Conservation (phyloP, 2,113 vertebrate genomes). For the Prionailurus bengalensis region DNA sequence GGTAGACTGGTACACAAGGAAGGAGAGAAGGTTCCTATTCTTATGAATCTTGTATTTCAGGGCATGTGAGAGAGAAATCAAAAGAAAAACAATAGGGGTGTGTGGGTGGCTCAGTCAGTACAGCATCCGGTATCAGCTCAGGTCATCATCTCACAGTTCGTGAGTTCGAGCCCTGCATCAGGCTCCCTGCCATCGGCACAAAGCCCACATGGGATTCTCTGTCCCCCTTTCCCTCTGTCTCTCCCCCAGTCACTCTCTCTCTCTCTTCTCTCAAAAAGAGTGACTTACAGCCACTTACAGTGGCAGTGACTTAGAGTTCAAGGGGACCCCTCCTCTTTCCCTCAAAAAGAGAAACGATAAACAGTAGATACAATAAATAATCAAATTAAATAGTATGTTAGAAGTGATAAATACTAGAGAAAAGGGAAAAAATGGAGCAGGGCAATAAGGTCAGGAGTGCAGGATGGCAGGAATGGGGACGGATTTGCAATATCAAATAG, state of each 20-base stretch:
- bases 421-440: background rate
- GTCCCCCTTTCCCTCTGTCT: too few species aligned
- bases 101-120: too few species aligned
- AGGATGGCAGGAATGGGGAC: background rate
- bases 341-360: background rate
- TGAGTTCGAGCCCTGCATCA: too few species aligned
- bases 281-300: too few species aligned
- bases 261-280: too few species aligned
- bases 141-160: too few species aligned
- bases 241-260: too few species aligned
- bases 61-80: background rate
- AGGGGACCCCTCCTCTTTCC: too few species aligned
- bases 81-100: background rate
- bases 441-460: background rate
- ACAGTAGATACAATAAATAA: background rate
- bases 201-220: too few species aligned
- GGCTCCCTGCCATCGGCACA: too few species aligned
- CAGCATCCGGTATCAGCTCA: too few species aligned
- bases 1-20: background rate
- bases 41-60: background rate
- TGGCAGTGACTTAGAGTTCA: too few species aligned
- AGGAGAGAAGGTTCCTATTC: background rate
- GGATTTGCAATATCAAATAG: background rate
- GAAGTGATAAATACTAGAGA: background rate
- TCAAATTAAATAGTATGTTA: background rate